Evolutionary conservation across 2,888 invertebrate species (phyloP), one percentile per base, ranked within the genome.

Genomic region (Melieria picta): DNA sequence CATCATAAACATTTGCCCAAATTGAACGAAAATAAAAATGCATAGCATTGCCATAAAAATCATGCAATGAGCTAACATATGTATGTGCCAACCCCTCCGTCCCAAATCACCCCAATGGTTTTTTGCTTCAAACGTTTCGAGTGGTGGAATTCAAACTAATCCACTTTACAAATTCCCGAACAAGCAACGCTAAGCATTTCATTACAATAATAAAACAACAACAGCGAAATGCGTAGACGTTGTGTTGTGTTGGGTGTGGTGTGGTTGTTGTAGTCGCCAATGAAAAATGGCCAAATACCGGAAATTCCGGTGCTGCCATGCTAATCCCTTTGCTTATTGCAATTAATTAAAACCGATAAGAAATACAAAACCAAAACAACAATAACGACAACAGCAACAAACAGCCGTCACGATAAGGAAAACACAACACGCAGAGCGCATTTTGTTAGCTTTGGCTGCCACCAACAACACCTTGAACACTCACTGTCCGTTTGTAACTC

Each of bases 311-410:
- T 82, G 80, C 83, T 77, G 78, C 67, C 77, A 79, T 77, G 80
- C 80, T 83, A 84, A 83, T 82, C 81, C 80, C 79, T 79, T 82
- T 78, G 82, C 81, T 82, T 82, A 82, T 80, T 77, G 80, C 84
- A 83, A 83, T 83, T 83, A 83, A 83, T 83, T 83, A 82, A 82
- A 83, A 79, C 80, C 80, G 80, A 81, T 75, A 74, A 76, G 64
- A 65, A 65, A 64, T 45, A 50, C 56, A 30, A 71, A 60, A 65
- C 48, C 72, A 72, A 61, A 73, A 71, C 30, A 72, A 42, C 9
- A 57, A 46, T 9, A 43, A n/a, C 16, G 64, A 50, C 4, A 58
- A 47, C 43, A 42, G 48, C 4, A 57, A 48, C 42, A 69, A 7
- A 11, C 43, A 42, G 45, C 4, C 56, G 43, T 13, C 63, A 7